A percentile compares a stretch with the other conserved stretches of the same genome.
These are phyloP conservation scores for Lathronympha strigana DNA, from an alignment of 2,888 invertebrate genomes.

Conservation along the genomic window DNA sequence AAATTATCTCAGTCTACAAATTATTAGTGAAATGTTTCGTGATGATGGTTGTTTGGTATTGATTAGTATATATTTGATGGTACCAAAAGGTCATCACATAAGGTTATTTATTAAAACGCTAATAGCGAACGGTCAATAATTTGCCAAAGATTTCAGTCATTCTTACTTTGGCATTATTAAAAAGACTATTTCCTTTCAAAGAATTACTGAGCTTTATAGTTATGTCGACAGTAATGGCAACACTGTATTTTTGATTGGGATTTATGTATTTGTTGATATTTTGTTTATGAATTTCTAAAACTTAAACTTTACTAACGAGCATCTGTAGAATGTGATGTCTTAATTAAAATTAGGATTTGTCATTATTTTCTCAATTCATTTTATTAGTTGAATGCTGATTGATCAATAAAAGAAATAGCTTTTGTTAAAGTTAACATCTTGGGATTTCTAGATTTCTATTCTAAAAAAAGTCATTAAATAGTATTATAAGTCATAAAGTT, in stretches of 20 bases:
- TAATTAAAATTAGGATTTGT: not conserved
- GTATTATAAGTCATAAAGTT: not conserved
- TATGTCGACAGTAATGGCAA: not conserved
- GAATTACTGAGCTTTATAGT: not conserved
- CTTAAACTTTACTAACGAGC: slow-evolving; percentile 26
- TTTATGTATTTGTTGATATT: not conserved
- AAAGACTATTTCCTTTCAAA: not conserved
- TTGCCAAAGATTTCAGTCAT: not conserved
- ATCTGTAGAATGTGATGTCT: not conserved
- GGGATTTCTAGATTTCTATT: slow-evolving; percentile 3
- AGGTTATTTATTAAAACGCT: not conserved
- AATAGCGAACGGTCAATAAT: not conserved
- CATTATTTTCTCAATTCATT: slow-evolving; percentile 10
- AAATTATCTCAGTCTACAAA: no score
- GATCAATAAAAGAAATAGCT: not conserved
- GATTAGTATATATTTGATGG: slow-evolving; percentile 4
- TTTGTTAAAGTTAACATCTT: not conserved
- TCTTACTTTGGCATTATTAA: not conserved
- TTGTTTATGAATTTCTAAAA: not conserved
- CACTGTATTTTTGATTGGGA: not conserved
- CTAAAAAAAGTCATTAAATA: slow-evolving; percentile 10
- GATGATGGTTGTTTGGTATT: slow-evolving; percentile 15
- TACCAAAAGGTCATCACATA: slow-evolving; percentile 4
- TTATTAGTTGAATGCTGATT: slow-evolving; percentile 9
- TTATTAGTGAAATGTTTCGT: slow-evolving; percentile 17